Evolutionary conservation across 2,113 vertebrate species (phyloP).

Genomic region (Tenrec ecaudatus): DNA sequence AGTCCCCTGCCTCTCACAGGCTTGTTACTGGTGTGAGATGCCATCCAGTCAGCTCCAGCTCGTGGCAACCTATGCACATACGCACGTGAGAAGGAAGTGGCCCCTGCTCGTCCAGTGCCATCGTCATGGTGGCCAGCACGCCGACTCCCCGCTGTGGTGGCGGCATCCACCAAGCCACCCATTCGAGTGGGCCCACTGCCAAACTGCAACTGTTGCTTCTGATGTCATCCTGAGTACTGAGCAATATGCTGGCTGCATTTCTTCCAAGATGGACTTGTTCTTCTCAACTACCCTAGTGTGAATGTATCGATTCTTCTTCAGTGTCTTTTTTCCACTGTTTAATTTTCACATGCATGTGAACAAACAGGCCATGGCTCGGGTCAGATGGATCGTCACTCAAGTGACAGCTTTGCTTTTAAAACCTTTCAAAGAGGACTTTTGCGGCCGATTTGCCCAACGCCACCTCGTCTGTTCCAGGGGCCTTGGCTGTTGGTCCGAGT

Average conservation of each 20-base stretch:
- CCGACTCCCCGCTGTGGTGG: too few relatives aligned
- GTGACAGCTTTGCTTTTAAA: neutral
- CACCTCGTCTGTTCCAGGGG: neutral
- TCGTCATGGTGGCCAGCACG: too few relatives aligned
- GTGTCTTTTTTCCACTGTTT: neutral
- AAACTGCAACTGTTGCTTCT: too few relatives aligned
- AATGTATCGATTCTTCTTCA: neutral
- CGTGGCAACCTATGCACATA: too few relatives aligned
- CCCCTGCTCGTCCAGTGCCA: too few relatives aligned
- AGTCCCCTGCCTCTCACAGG: too few relatives aligned
- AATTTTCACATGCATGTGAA: neutral
- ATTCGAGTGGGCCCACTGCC: too few relatives aligned
- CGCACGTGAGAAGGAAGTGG: too few relatives aligned
- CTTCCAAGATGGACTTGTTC: neutral
- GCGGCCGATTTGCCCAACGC: neutral
- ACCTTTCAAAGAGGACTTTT: neutral
- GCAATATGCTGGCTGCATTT: neutral
- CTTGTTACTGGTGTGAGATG: too few relatives aligned
- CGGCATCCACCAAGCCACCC: too few relatives aligned
- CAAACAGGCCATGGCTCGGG: neutral
- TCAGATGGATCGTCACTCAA: neutral
- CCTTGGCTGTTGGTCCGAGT: neutral
- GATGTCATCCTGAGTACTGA: neutral
- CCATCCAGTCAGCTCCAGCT: too few relatives aligned
- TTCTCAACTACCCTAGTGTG: neutral